Percentiles rank a stretch among this genome's conserved stretches.
These are phyloP conservation scores for Bombus soroeensis DNA, from an alignment of 1,140 invertebrate species.

Conservation along the genomic window DNA sequence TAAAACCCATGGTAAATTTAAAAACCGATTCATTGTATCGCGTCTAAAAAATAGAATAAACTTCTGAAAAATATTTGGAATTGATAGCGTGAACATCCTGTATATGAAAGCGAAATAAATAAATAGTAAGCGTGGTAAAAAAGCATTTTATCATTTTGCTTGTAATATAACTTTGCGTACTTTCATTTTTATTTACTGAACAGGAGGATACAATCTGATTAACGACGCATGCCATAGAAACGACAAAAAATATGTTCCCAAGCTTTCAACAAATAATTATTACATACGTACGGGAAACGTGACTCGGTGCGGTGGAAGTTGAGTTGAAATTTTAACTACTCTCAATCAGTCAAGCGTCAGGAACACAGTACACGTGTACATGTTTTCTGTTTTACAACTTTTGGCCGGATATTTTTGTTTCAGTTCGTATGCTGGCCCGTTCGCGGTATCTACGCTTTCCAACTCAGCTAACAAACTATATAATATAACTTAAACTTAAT, in stretches of 20 bases:
- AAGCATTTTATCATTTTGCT: neutral
- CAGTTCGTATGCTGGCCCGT: neutral
- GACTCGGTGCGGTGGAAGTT: neutral
- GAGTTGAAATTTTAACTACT: neutral
- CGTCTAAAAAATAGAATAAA: neutral
- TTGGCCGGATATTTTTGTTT: neutral
- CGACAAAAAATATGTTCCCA: neutral
- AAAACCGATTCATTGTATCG: neutral
- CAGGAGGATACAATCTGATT: neutral
- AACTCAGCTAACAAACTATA: neutral
- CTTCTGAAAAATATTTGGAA: neutral
- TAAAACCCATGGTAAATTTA: neutral
- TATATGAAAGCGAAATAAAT: neutral
- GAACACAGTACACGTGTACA: neutral
- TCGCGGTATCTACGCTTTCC: neutral
- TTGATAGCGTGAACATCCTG: neutral
- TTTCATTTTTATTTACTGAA: too few relatives aligned
- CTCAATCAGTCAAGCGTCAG: neutral
- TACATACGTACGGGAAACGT: neutral
- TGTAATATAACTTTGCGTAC: neutral
- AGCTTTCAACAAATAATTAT: slow-evolving; percentile 4
- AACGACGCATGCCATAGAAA: neutral
- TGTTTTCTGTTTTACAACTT: slow-evolving; percentile 5
- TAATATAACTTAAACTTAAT: neutral
- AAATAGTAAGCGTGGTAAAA: neutral